These are phyloP conservation scores for Lepus americanus DNA, from an alignment of 2,113 vertebrate species.

Conservation along the genomic window DNA sequence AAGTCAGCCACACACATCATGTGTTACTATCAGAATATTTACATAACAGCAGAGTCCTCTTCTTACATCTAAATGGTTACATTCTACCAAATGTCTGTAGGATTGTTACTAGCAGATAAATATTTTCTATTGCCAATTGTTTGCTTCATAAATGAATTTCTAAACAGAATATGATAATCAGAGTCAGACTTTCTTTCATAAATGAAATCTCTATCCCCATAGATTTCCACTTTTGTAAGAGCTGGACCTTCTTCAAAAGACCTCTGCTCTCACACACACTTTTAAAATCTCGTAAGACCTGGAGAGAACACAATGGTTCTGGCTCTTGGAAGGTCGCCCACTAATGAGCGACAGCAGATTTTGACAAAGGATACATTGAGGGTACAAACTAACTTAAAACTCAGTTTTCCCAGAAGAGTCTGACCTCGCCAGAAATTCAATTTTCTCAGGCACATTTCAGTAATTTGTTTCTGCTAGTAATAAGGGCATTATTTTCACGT, in stretches of 20 bases:
- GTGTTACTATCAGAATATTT: conserved; percentile 30
- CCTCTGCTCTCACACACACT: neutral
- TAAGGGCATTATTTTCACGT: conserved; percentile 43
- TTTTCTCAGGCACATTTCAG: conserved; percentile 22
- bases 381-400: conserved; percentile 40
- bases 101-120: neutral
- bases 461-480: conserved; percentile 54
- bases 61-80: neutral
- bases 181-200: neutral
- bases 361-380: conserved; percentile 56
- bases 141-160: conserved; percentile 61
- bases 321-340: neutral
- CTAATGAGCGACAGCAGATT: conserved; percentile 35
- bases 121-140: neutral
- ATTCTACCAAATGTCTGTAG: neutral
- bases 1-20: neutral
- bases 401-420: conserved; percentile 54
- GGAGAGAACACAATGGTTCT: neutral
- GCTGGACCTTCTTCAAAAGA: neutral
- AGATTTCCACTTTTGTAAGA: conserved; percentile 5
- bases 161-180: neutral
- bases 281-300: conserved; percentile 13
- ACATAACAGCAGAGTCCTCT: neutral
- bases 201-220: neutral
- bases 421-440: conserved; percentile 27